Conservation (phyloP, 2,113 vertebrate genomes). For the Nothoprocta perdicaria region DNA sequence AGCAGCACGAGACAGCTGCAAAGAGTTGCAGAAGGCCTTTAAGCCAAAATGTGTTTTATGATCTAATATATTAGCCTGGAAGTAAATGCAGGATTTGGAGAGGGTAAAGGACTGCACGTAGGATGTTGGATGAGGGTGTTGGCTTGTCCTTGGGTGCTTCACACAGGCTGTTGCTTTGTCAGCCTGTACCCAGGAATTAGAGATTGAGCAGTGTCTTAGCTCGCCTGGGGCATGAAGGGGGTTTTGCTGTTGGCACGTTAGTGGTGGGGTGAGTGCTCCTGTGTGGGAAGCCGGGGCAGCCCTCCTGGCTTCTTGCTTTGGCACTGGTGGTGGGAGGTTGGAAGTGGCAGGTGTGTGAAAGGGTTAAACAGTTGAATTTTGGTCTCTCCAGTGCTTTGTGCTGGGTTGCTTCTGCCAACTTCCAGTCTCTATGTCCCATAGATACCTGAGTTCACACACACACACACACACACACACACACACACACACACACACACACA, state of each 20-base stretch:
- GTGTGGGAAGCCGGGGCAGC: not conserved
- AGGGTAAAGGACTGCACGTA: not conserved
- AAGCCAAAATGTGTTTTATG: not conserved
- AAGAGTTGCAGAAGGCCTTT: not conserved
- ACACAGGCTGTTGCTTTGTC: not conserved
- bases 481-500: not conserved
- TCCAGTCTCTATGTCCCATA: not conserved
- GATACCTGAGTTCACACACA: not conserved
- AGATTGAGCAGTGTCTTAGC: not conserved
- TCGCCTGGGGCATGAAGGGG: not conserved
- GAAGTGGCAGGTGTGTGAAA: not conserved
- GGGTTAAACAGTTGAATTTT: not conserved
- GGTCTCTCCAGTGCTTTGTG: not conserved
- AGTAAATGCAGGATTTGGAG: not conserved
- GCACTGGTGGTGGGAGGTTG: not conserved
- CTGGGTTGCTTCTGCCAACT: not conserved
- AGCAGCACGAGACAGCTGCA: not conserved
- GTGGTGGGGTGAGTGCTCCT: fast-evolving
- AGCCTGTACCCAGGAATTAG: not conserved
- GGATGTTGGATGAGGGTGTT: not conserved
- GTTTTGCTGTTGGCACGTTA: not conserved
- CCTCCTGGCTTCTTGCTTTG: not conserved
- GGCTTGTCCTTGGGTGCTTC: not conserved
- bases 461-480: too few species aligned
- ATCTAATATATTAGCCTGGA: not conserved